A percentile compares a stretch with the other conserved stretches of the same genome.
Conservation (phyloP, 1,140 invertebrate species). For the Procambarus clarkii region DNA sequence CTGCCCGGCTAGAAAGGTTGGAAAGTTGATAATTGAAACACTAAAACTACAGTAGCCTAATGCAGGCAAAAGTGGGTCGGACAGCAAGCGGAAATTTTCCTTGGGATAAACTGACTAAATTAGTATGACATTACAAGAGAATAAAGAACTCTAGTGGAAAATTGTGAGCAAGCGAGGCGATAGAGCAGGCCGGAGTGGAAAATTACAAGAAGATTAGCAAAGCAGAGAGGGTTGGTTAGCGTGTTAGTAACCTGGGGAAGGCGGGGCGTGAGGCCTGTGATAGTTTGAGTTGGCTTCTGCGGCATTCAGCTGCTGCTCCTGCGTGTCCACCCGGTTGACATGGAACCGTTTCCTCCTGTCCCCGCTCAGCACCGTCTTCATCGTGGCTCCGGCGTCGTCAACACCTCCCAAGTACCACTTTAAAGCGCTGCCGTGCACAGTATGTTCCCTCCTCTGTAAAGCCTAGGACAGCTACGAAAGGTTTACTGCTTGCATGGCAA, state of each 20-base stretch:
- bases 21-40: no score
- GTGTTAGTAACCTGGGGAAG: neutral
- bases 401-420: neutral
- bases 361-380: neutral
- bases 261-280: neutral
- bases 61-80: no score
- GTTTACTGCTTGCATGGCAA: neutral
- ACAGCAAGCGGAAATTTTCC: no score
- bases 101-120: no score
- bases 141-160: no score
- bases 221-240: neutral
- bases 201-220: neutral
- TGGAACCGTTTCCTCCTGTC: conserved; percentile 1
- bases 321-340: conserved; percentile 25
- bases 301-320: neutral
- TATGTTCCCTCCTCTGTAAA: neutral
- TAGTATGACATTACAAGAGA: no score
- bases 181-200: no score
- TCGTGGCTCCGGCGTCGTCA: neutral
- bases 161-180: no score
- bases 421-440: neutral
- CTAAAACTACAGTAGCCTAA: no score
- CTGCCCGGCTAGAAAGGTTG: no score
- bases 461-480: neutral
- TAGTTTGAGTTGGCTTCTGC: neutral